Percentiles rank a stretch among this genome's conserved stretches.
phyloP scores from a whole-genome alignment of 2,113 vertebrate genomes.

The Channa argus region DNA sequence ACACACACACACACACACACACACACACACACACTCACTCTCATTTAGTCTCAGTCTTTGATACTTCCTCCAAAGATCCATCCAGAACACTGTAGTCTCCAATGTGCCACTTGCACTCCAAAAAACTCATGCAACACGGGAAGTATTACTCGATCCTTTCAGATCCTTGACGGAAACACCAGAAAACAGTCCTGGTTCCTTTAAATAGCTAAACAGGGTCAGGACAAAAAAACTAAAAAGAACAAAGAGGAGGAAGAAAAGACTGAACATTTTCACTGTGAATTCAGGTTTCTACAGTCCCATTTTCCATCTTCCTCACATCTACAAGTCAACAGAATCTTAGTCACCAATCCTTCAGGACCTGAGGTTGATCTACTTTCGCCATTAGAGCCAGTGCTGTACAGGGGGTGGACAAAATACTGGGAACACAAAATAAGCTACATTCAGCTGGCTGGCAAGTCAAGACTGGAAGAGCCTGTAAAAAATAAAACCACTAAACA shows the following conservation, averaged over 20 bases:
- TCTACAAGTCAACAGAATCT: conserved; percentile 6
- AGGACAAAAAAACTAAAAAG: background rate
- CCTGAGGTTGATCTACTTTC: background rate
- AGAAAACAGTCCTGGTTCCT: background rate
- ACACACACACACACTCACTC: background rate
- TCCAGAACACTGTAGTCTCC: conserved; percentile 10
- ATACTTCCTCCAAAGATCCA: conserved; percentile 17
- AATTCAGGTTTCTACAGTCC: background rate
- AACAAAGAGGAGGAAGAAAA: background rate
- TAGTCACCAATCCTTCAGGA: background rate
- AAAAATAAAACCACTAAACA: background rate
- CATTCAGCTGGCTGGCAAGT: conserved; percentile 2
- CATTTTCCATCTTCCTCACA: background rate
- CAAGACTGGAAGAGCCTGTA: background rate
- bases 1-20: background rate
- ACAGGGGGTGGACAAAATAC: conserved; percentile 41
- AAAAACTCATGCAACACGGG: conserved; percentile 24
- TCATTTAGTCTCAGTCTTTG: conserved; percentile 30
- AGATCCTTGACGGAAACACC: conserved; percentile 20
- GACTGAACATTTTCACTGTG: background rate
- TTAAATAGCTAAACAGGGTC: background rate
- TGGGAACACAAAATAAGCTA: conserved; percentile 9
- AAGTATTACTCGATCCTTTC: conserved; percentile 15
- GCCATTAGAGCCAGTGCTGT: background rate
- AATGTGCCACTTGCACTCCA: conserved; percentile 15